Percentiles rank a stretch among this genome's conserved stretches.
Evolutionary conservation across 1,140 invertebrate genomes (phyloP).

Genomic region (Ceratoteleas bidentatus): DNA sequence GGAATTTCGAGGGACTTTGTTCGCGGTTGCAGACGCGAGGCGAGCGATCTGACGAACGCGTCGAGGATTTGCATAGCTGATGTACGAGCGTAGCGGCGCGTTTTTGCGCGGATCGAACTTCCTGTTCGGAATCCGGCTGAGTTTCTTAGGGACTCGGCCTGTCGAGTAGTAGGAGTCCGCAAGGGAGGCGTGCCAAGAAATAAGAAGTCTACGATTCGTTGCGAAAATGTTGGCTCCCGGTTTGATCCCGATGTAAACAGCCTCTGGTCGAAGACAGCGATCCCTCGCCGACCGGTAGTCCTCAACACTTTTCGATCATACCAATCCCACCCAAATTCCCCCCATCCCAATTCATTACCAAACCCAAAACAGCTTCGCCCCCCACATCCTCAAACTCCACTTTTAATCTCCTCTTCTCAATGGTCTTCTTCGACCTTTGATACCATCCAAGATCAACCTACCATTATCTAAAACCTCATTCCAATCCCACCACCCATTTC

Average conservation of each 20-base stretch:
- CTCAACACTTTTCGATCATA: too few relatives aligned
- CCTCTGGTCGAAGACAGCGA: constrained; percentile 62
- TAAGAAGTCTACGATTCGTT: constrained; percentile 75
- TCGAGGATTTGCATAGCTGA: constrained; percentile 57
- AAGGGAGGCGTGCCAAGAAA: constrained; percentile 75
- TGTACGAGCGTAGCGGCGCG: constrained; percentile 48
- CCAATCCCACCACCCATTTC: too few relatives aligned
- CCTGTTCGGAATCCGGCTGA: constrained; percentile 65
- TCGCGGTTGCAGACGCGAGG: constrained; percentile 12
- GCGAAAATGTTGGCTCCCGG: constrained; percentile 76
- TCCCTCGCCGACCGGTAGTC: constrained; percentile 22
- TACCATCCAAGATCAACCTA: too few relatives aligned
- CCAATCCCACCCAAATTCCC: too few relatives aligned
- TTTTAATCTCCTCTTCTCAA: too few relatives aligned
- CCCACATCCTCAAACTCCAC: too few relatives aligned
- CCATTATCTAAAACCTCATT: too few relatives aligned
- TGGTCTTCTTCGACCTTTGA: too few relatives aligned
- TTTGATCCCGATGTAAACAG: constrained; percentile 67
- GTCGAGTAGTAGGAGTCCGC: constrained; percentile 70
- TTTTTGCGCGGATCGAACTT: constrained; percentile 63
- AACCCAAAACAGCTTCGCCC: too few relatives aligned
- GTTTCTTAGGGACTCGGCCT: constrained; percentile 61
- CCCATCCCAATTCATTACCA: too few relatives aligned
- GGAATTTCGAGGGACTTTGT: too few relatives aligned
- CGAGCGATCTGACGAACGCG: constrained; percentile 29